These are phyloP conservation scores for Pitangus sulphuratus DNA, from an alignment of 2,797 vertebrate genomes.

Conservation along the genomic window DNA sequence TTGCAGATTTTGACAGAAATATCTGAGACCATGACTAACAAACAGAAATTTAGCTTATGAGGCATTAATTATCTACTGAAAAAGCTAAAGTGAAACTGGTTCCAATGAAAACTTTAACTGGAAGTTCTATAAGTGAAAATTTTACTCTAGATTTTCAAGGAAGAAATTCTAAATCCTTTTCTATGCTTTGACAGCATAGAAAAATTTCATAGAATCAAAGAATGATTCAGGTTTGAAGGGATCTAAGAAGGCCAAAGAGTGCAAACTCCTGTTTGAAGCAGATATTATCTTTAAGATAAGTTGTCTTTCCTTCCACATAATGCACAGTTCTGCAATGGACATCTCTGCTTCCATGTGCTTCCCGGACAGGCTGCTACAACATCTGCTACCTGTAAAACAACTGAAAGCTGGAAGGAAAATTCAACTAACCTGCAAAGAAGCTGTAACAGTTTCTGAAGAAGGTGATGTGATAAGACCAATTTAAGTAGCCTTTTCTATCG, in stretches of 20 bases:
- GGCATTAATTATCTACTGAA: not conserved
- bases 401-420: not conserved
- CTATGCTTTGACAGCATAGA: not conserved
- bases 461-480: not conserved
- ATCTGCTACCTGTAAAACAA: not conserved
- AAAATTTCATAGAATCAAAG: not conserved
- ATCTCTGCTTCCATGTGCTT: not conserved
- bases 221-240: not conserved
- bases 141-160: not conserved
- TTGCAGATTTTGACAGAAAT: not conserved
- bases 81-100: not conserved
- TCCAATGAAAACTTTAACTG: not conserved
- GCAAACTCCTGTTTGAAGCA: not conserved
- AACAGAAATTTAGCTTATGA: not conserved
- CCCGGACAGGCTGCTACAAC: not conserved
- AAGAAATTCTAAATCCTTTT: not conserved
- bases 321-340: not conserved
- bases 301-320: not conserved
- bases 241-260: not conserved
- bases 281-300: not conserved
- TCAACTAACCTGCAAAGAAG: not conserved
- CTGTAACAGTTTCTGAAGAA: not conserved
- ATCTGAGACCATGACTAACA: not conserved
- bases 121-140: not conserved
- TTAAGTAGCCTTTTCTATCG: not conserved